A percentile compares a stretch with the other conserved stretches of the same genome.
Evolutionary conservation across 2,797 vertebrate species (phyloP).

Genomic region (Chaenodraco wilsoni): DNA sequence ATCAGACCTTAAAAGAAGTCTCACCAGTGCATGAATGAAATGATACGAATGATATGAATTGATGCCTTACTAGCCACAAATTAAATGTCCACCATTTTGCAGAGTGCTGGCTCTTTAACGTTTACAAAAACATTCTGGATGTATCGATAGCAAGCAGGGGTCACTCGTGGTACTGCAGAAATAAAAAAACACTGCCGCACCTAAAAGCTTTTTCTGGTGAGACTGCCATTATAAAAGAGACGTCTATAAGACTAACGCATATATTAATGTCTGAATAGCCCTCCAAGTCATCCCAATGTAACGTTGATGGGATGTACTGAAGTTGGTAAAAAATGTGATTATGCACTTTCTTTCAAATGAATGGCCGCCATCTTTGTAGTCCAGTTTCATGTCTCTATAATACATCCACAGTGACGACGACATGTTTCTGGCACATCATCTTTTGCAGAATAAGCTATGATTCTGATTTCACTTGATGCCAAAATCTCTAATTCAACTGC

Average conservation of each 20-base stretch:
- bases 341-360: neutral
- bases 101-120: neutral
- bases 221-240: neutral
- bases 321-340: too few species aligned
- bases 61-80: conserved; percentile 31
- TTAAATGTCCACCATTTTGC: conserved; percentile 17
- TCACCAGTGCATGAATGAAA: neutral
- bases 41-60: conserved; percentile 27
- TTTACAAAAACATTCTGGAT: conserved; percentile 21
- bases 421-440: neutral
- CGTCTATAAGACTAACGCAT: neutral
- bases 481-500: conserved; percentile 2
- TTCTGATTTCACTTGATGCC: neutral
- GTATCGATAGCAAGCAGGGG: neutral
- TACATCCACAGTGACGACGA: neutral
- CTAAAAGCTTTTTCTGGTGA: neutral
- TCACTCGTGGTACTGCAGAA: neutral
- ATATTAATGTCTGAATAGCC: neutral
- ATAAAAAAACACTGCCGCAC: accelerated
- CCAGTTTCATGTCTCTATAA: neutral
- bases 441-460: conserved; percentile 24
- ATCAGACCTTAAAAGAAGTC: too few species aligned
- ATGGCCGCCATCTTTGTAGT: neutral
- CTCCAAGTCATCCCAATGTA: neutral
- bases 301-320: too few species aligned